Evolutionary conservation across 1,140 invertebrate species (phyloP).

Genomic region (Drosophila nigromelanica): DNA sequence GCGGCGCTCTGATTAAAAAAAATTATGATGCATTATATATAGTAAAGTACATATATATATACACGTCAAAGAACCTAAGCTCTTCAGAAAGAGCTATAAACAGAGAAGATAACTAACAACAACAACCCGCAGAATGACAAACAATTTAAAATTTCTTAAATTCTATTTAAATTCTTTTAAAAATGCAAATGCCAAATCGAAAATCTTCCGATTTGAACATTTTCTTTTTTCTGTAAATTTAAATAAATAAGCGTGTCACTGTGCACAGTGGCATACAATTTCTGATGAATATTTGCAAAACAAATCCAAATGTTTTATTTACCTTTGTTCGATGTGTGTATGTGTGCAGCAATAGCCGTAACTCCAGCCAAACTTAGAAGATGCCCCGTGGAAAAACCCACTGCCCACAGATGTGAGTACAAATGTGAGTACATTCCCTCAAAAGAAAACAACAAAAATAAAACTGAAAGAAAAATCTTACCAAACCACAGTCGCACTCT

Average conservation of each 20-base stretch:
- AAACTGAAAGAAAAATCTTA: background rate
- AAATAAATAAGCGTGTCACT: conserved; percentile 70
- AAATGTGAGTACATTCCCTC: conserved; percentile 46
- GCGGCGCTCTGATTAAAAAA: conserved; percentile 55
- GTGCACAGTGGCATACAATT: conserved; percentile 62
- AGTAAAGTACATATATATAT: conserved; percentile 64
- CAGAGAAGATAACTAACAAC: conserved; percentile 18
- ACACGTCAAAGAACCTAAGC: conserved; percentile 25
- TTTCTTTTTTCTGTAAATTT: conserved; percentile 65
- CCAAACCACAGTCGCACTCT: conserved; percentile 10
- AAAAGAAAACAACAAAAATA: conserved; percentile 11
- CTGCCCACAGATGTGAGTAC: background rate
- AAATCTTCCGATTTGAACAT: conserved; percentile 19
- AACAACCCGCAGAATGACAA: conserved; percentile 35
- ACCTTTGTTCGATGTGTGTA: conserved; percentile 42
- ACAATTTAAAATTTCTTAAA: conserved; percentile 36
- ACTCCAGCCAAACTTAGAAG: conserved; percentile 21
- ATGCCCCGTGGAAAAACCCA: background rate
- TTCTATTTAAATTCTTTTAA: conserved; percentile 20
- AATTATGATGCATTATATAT: conserved; percentile 79
- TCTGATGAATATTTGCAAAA: conserved; percentile 75
- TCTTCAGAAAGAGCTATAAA: conserved; percentile 16
- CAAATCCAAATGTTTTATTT: conserved; percentile 73
- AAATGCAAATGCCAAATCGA: conserved; percentile 33
- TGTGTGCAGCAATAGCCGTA: conserved; percentile 25